Conservation (phyloP, 2,797 vertebrate species). For the Capromys pilorides region DNA sequence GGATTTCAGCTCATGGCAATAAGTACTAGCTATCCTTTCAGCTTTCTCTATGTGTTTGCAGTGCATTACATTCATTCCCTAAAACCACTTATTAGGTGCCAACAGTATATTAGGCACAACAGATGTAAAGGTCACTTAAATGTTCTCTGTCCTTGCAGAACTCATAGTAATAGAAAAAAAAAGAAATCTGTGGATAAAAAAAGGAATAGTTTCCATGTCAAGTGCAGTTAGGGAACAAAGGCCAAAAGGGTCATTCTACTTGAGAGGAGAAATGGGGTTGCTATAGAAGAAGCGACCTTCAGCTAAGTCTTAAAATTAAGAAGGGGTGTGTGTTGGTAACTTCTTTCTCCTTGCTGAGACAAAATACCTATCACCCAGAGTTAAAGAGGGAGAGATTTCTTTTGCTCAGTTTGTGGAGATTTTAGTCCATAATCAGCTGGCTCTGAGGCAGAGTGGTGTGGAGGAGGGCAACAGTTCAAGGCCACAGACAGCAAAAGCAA, state of each 20-base stretch:
- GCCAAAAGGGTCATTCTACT: background rate
- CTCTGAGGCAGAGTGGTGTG: no score
- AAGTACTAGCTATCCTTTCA: background rate
- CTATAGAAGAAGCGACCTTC: background rate
- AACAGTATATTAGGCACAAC: background rate
- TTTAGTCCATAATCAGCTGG: no score
- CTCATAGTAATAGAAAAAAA: background rate
- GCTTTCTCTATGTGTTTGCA: background rate
- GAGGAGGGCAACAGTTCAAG: no score
- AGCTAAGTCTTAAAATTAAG: conserved; percentile 44
- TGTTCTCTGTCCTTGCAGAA: background rate
- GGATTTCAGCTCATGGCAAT: conserved; percentile 44
- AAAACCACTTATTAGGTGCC: conserved; percentile 1
- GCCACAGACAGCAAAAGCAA: no score
- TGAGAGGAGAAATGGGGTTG: conserved; percentile 27
- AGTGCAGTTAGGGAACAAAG: background rate
- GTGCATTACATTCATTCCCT: background rate
- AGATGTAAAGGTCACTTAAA: background rate
- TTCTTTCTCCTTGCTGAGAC: no score
- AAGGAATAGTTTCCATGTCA: background rate
- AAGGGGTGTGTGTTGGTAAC: background rate
- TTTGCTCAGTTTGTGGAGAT: no score
- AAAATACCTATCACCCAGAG: no score
- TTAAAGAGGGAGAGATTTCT: no score
- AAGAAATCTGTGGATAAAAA: background rate